These are phyloP conservation scores for Morone chrysops DNA, from an alignment of 2,113 vertebrate species.

Conservation along the genomic window DNA sequence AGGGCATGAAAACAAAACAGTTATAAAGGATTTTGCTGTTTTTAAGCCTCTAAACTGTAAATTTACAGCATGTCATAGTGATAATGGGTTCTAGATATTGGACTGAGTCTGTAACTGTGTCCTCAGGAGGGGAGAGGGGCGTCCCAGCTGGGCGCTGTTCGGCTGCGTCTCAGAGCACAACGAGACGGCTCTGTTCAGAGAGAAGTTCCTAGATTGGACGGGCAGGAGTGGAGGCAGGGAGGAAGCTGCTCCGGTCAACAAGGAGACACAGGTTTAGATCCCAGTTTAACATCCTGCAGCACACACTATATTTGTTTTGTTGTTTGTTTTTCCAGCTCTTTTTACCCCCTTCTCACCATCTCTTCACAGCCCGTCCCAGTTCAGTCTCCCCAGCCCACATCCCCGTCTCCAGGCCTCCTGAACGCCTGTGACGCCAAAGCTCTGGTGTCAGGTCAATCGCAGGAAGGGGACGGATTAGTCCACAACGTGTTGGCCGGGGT, in stretches of 20 bases:
- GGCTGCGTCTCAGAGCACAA: slow-evolving; percentile 78
- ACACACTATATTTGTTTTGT: neutral
- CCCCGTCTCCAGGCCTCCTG: slow-evolving; percentile 49
- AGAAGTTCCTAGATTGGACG: slow-evolving; percentile 85
- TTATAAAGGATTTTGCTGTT: neutral
- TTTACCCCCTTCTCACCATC: neutral
- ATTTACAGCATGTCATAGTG: neutral
- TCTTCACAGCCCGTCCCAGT: neutral
- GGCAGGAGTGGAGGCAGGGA: neutral
- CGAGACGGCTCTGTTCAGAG: slow-evolving; percentile 84
- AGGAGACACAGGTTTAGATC: slow-evolving; percentile 68
- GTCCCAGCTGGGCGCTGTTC: slow-evolving; percentile 86
- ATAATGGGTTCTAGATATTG: neutral
- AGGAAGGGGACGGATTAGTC: slow-evolving; percentile 7
- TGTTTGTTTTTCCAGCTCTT: neutral
- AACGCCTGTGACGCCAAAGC: slow-evolving; percentile 80
- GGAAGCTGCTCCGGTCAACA: slow-evolving; percentile 15
- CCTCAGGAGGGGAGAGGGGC: slow-evolving; percentile 80
- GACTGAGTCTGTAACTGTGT: neutral
- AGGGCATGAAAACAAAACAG: neutral
- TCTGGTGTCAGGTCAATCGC: slow-evolving; percentile 35
- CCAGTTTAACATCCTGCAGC: neutral
- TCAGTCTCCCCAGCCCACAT: neutral
- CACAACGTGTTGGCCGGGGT: slow-evolving; percentile 69
- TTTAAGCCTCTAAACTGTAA: too few species aligned